Evolutionary conservation across 2,797 vertebrate genomes (phyloP).

Genomic region (Spheniscus humboldti): DNA sequence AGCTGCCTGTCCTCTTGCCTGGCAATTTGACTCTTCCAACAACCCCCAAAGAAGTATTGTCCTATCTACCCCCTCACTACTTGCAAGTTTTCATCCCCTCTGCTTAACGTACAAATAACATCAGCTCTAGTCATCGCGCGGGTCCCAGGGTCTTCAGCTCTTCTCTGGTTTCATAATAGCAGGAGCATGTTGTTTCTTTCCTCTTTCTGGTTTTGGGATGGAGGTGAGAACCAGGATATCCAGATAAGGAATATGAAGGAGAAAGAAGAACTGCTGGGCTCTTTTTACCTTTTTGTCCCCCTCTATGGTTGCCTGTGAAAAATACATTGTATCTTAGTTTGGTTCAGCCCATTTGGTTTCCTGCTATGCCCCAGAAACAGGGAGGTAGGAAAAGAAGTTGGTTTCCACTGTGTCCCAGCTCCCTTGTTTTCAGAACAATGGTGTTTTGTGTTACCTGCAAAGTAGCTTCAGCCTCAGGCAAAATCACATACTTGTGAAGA

Average conservation of each 20-base stretch:
- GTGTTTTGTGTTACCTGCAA: background rate
- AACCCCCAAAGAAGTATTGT: background rate
- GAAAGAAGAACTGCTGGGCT: background rate
- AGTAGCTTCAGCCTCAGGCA: background rate
- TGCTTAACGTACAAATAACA: background rate
- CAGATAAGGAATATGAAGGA: background rate
- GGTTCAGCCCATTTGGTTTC: background rate
- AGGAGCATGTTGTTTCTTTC: background rate
- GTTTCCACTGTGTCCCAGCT: background rate
- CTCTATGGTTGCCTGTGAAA: background rate
- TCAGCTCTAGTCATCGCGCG: background rate
- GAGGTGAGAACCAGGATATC: background rate
- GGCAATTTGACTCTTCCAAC: background rate
- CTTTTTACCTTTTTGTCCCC: background rate
- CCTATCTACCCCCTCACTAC: background rate
- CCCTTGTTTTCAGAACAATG: background rate
- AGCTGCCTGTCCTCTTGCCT: background rate
- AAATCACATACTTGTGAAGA: background rate
- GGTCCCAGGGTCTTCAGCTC: background rate
- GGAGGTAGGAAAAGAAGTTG: background rate
- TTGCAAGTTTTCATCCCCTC: background rate
- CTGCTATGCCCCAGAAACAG: background rate
- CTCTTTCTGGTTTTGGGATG: background rate
- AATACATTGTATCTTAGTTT: background rate
- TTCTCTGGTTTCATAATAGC: background rate